Conservation (phyloP, 2,888 invertebrate species). For the Acanthacorydalis orientalis region DNA sequence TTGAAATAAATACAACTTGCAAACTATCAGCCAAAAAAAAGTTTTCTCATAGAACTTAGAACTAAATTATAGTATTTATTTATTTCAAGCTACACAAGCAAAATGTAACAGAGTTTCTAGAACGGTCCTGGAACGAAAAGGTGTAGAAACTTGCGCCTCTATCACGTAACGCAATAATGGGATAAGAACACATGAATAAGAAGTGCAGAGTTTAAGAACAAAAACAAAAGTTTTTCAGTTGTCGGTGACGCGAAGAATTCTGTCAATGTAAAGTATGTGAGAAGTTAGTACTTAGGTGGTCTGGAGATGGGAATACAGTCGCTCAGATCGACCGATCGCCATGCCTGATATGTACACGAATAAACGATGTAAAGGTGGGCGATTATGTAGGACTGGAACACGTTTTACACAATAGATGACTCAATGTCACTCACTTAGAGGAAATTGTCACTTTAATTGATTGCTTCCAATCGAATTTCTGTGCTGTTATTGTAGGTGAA, state of each 20-base stretch:
- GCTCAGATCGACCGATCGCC: not conserved
- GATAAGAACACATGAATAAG: too few relatives aligned
- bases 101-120: too few relatives aligned
- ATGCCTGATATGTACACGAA: not conserved
- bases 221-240: not conserved
- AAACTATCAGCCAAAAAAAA: too few relatives aligned
- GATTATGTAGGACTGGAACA: not conserved
- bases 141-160: too few relatives aligned
- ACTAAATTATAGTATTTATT: too few relatives aligned
- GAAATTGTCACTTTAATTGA: constrained; percentile 1
- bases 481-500: not conserved
- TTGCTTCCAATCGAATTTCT: not conserved
- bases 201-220: not conserved
- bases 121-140: too few relatives aligned
- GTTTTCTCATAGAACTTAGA: too few relatives aligned
- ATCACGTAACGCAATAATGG: too few relatives aligned
- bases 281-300: constrained; percentile 3
- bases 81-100: too few relatives aligned
- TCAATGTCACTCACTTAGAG: constrained; percentile 2
- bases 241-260: constrained; percentile 1
- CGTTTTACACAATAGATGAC: constrained; percentile 3
- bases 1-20: too few relatives aligned
- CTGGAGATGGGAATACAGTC: not conserved
- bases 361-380: not conserved
- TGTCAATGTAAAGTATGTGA: constrained; percentile 3